Evolutionary conservation across 2,113 vertebrate genomes (phyloP).

Genomic region (Colius striatus): DNA sequence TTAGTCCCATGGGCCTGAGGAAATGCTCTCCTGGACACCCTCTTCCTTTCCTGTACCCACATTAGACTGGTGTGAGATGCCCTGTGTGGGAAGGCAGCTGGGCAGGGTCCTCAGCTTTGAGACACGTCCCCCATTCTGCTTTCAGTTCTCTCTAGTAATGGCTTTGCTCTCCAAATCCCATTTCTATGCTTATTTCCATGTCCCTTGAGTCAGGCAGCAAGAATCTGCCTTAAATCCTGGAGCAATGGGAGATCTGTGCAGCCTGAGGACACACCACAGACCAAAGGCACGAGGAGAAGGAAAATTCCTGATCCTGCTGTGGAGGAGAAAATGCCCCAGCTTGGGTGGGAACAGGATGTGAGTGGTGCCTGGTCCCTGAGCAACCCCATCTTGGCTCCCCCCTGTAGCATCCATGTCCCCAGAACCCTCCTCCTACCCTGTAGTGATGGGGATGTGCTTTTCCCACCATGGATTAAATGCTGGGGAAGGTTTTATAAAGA

Average conservation of each 20-base stretch:
- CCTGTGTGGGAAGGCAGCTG: rapidly evolving
- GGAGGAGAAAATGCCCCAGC: neutral
- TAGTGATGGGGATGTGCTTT: rapidly evolving
- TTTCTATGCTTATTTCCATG: slow-evolving; percentile 41
- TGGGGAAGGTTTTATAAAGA: neutral
- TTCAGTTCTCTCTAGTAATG: neutral
- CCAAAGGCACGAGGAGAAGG: neutral
- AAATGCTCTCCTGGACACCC: neutral
- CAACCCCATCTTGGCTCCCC: neutral
- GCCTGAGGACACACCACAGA: neutral
- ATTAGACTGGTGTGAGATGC: neutral
- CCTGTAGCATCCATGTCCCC: neutral
- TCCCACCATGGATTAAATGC: rapidly evolving
- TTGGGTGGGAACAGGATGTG: neutral
- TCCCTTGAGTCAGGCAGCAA: slow-evolving; percentile 24
- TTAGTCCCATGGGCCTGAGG: neutral
- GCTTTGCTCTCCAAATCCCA: slow-evolving; percentile 45
- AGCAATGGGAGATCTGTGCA: neutral
- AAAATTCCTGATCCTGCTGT: neutral
- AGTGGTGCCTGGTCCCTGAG: neutral
- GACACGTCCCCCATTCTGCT: neutral
- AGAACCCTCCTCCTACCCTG: neutral
- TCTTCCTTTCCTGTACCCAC: neutral
- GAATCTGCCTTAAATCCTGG: slow-evolving; percentile 18
- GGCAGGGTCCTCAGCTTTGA: neutral